A percentile compares a stretch with the other conserved stretches of the same genome.
Evolutionary conservation across 2,888 invertebrate genomes (phyloP).

Genomic region (Philhelius pedissequus): DNA sequence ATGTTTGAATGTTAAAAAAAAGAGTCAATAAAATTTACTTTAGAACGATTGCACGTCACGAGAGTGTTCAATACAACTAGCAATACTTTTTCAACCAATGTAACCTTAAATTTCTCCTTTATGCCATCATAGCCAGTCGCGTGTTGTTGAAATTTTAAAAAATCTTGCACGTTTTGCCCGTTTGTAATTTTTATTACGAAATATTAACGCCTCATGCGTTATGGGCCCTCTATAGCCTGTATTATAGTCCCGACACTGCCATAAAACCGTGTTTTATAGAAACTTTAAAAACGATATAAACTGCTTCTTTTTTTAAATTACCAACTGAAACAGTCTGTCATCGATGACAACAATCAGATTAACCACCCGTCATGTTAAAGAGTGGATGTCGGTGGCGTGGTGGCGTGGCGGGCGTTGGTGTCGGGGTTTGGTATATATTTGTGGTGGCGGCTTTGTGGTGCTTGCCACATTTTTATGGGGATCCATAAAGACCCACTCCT

Average conservation of each 20-base stretch:
- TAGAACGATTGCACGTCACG: constrained; percentile 47
- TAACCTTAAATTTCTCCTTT: not conserved
- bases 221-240: too few relatives aligned
- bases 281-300: constrained; percentile 58
- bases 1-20: constrained; percentile 40
- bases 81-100: not conserved
- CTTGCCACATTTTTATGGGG: constrained; percentile 25
- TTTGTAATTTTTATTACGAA: constrained; percentile 66
- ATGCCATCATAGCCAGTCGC: not conserved
- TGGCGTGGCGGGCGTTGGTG: too few relatives aligned
- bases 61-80: not conserved
- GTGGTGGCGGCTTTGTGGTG: constrained; percentile 23
- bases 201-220: constrained; percentile 63
- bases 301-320: constrained; percentile 36
- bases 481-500: not conserved
- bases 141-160: constrained; percentile 17
- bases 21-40: constrained; percentile 55
- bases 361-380: constrained; percentile 53
- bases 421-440: constrained; percentile 33
- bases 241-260: not conserved
- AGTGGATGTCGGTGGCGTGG: too few relatives aligned
- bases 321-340: constrained; percentile 64
- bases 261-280: constrained; percentile 53
- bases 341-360: constrained; percentile 60
- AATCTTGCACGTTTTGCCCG: constrained; percentile 54